These are phyloP conservation scores for Stenchaetothrips biformis DNA, from an alignment of 2,888 invertebrate genomes.

Conservation along the genomic window DNA sequence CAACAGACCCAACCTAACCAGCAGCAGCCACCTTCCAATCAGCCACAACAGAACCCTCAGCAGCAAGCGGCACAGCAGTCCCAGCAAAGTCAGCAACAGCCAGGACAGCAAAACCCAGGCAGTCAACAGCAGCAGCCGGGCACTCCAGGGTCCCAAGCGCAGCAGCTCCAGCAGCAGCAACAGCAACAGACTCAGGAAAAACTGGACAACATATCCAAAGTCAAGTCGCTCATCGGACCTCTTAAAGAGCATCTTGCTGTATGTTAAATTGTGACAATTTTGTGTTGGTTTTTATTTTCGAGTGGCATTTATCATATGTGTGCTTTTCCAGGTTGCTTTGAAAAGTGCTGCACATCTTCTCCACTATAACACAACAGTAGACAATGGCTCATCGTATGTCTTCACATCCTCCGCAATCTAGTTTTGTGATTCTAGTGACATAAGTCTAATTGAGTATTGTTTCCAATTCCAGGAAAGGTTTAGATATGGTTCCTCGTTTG, in stretches of 20 bases:
- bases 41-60: not conserved
- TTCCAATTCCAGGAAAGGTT: slow-evolving; percentile 61
- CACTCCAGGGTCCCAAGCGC: slow-evolving; percentile 45
- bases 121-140: slow-evolving; percentile 32
- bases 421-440: slow-evolving; percentile 32
- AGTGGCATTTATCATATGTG: slow-evolving; percentile 16
- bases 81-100: slow-evolving; percentile 26
- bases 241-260: slow-evolving; percentile 75
- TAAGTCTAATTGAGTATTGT: slow-evolving; percentile 31
- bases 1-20: not conserved
- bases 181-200: slow-evolving; percentile 60
- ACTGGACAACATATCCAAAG: slow-evolving; percentile 82
- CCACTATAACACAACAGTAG: slow-evolving; percentile 80
- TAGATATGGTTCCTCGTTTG: slow-evolving; percentile 71
- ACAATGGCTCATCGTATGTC: slow-evolving; percentile 72
- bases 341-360: slow-evolving; percentile 84
- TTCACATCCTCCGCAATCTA: slow-evolving; percentile 17
- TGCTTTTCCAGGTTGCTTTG: slow-evolving; percentile 60
- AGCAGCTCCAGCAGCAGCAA: slow-evolving; percentile 54
- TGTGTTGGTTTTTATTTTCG: slow-evolving; percentile 18
- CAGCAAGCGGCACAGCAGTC: not conserved
- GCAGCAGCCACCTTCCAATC: not conserved
- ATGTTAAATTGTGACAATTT: slow-evolving; percentile 41
- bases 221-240: slow-evolving; percentile 74
- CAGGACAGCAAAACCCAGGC: slow-evolving; percentile 7